Evolutionary conservation across 2,888 invertebrate genomes (phyloP), one percentile per base, ranked within the genome.

Genomic region (Ditula angustiorana): DNA sequence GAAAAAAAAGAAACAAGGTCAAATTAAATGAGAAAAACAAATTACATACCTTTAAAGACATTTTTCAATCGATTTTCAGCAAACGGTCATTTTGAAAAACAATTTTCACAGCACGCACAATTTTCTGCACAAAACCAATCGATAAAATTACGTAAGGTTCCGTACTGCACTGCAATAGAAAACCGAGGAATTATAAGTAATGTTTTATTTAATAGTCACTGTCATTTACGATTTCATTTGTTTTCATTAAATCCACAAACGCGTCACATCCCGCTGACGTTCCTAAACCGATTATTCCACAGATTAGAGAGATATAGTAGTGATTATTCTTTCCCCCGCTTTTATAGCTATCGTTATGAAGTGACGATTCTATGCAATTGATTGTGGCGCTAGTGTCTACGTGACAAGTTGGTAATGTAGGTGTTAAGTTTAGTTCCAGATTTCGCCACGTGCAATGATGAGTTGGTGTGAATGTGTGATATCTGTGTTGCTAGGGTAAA

Each of bases 41-140:
- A 58, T 52, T 33, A 63, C 58, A 3, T 71, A 89, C 89, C 88
- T 89, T 89, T 67, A 89, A 68, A 59, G 89, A 89, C 89, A 89
- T 89, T 74, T 70, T 83, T 69, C 67, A 79, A 78, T 84, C 76
- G 78, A 82, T 85, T 80, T 81, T 76, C 73, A 76, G 71, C 70
- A 76, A 82, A 78, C 77, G 81, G 77, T 79, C 86, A 87, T 86
- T 74, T 80, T 83, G 80, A 69, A 69, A 67, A 71, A 74, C 76
- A 74, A 79, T 71, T 73, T 67, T 75, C 77, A 67, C 73, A 65
- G 72, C 75, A 75, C 49, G 46, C 57, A 67, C 64, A 61, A 67
- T 57, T 68, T 73, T 68, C 60, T 67, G 69, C 62, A 65, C 61
- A 30, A 46, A 58, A 8, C 13, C 13, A 59, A 46, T 55, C 61